These are phyloP conservation scores for Glaucomys volans DNA, from an alignment of 2,113 vertebrate species.

Conservation along the genomic window DNA sequence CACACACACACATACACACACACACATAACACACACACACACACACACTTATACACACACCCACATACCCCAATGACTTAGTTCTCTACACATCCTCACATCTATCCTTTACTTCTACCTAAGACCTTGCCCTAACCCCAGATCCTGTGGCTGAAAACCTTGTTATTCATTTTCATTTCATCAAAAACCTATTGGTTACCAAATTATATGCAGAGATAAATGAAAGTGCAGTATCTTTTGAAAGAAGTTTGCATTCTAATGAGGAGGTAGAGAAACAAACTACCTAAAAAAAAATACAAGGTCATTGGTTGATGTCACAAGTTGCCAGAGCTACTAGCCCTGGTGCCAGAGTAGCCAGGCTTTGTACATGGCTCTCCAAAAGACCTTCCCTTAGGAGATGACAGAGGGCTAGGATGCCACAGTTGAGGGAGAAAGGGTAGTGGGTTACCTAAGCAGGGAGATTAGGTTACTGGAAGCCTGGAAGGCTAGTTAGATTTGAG, in stretches of 20 bases:
- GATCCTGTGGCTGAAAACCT: neutral
- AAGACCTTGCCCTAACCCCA: neutral
- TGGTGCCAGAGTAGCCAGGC: neutral
- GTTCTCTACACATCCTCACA: neutral
- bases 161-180: neutral
- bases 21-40: too few species aligned
- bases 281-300: neutral
- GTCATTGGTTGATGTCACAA: neutral
- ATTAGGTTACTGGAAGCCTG: neutral
- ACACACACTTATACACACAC: neutral
- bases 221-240: neutral
- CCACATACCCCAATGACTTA: neutral
- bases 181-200: neutral
- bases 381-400: neutral
- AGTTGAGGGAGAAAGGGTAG: neutral
- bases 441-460: neutral
- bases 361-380: neutral
- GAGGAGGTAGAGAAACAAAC: neutral
- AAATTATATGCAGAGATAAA: conserved; percentile 31
- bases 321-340: neutral
- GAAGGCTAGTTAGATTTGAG: neutral
- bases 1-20: neutral
- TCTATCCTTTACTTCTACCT: neutral
- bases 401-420: neutral
- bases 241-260: neutral